Evolutionary conservation across 2,888 invertebrate species (phyloP), one percentile per base, ranked within the genome.

Genomic region (Sinhomidia bicolor): DNA sequence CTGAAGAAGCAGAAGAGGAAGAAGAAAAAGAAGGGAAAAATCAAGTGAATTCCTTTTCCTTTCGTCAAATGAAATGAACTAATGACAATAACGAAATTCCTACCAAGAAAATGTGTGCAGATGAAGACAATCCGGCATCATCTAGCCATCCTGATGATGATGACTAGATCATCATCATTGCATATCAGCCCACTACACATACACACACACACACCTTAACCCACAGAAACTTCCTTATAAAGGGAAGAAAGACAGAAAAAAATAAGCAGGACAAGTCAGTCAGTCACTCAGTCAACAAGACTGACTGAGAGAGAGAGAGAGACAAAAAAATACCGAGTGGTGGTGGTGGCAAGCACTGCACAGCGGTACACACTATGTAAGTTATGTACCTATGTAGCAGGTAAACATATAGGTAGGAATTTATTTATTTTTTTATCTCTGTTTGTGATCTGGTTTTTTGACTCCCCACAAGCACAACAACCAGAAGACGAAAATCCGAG

Each of bases 391-490:
- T n/a, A n/a, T n/a, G n/a, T n/a, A n/a, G 23, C 29, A 82, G 74
- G 74, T 74, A 82, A 65, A 80, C 60, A 62, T 26, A 62, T 62
- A 80, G 23, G 44, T 6, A 78, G 36, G 68, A 68, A 68, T 68
- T 32, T 68, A n/a, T 26, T 76, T 29, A 44, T 9, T 80, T 23
- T 23, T 57, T 80, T 87, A 87, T 87, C 87, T 71, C 32, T 36
- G 47, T 36, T 71, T 81, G 71, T 81, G 71, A 81, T 81, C 81
- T 81, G 41, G 81, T 88, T 88, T 81, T 88, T 88, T 78, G 83
- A 76, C 88, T 88, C 88, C 88, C 88, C 88, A 76, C 74, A 80
- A 87, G 80, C 87, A 81, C 82, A 65, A 82, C 47, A 74, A 47
- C 23, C 60, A 68, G 65, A 65, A 68, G 32, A 81, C n/a, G n/a